These are phyloP conservation scores for Propsilocerus akamusi DNA, from an alignment of 1,140 invertebrate species.

Conservation along the genomic window DNA sequence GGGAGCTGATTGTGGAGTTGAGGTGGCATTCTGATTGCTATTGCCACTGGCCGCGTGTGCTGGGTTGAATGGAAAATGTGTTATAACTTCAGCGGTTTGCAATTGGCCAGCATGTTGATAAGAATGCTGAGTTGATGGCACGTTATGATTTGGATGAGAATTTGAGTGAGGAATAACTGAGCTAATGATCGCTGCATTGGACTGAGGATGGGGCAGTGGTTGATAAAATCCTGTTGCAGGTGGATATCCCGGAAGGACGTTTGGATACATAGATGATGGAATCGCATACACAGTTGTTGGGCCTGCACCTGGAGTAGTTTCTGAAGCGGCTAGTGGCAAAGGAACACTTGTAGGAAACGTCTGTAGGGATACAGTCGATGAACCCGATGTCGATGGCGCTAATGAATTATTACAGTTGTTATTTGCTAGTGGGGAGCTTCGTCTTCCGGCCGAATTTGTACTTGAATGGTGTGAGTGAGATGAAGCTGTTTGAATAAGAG, in stretches of 20 bases:
- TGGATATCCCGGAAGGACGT: conserved; percentile 18
- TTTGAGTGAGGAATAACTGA: conserved; percentile 14
- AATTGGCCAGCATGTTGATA: background rate
- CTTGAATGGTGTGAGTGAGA: background rate
- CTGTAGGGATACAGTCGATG: conserved; percentile 14
- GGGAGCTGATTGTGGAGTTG: conserved; percentile 18
- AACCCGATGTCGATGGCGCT: conserved; percentile 10
- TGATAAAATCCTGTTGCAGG: conserved; percentile 8
- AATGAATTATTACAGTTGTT: conserved; percentile 9
- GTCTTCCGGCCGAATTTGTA: conserved; percentile 13
- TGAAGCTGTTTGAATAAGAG: background rate
- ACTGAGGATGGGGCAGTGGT: conserved; percentile 6
- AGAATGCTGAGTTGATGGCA: background rate
- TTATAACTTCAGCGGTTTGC: background rate
- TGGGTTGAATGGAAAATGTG: conserved; percentile 3
- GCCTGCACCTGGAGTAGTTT: conserved; percentile 14
- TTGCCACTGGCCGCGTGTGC: background rate
- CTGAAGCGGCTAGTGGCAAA: conserved; percentile 15
- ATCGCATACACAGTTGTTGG: conserved; percentile 19
- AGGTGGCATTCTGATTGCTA: background rate
- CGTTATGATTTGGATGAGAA: background rate
- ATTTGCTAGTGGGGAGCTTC: conserved; percentile 16
- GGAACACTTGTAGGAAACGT: conserved; percentile 17
- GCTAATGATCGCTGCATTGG: conserved; percentile 16
- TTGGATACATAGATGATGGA: conserved; percentile 20